phyloP scores from a whole-genome alignment of 2,888 invertebrate species.

The Sepiola atlantica region DNA sequence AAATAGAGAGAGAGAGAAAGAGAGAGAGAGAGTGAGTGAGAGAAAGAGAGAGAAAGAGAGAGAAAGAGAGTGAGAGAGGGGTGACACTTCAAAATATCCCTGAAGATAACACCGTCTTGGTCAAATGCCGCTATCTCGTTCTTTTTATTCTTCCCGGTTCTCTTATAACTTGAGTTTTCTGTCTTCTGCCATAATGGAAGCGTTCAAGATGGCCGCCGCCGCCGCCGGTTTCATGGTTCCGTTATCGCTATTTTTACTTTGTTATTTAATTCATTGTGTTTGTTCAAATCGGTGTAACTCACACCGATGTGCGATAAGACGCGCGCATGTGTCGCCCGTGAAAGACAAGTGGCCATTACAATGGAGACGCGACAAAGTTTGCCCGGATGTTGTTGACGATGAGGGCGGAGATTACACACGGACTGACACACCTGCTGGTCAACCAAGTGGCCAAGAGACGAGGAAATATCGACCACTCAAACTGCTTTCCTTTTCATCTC shows the following conservation, averaged over 20 bases:
- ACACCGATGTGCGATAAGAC: background rate
- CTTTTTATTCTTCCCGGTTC: background rate
- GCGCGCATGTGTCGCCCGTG: background rate
- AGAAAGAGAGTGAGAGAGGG: background rate
- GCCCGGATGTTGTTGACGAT: background rate
- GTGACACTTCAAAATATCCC: background rate
- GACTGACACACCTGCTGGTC: background rate
- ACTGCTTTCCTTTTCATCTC: background rate
- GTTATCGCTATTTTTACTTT: background rate
- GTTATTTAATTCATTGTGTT: background rate
- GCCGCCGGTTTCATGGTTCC: background rate
- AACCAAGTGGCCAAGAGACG: background rate
- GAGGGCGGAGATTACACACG: background rate
- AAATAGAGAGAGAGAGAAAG: background rate
- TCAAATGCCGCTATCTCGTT: background rate
- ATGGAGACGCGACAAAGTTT: background rate
- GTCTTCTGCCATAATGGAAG: background rate
- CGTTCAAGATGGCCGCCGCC: background rate
- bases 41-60: background rate
- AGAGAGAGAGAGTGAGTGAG: background rate
- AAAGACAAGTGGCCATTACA: background rate
- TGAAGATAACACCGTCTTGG: background rate
- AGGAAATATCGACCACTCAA: background rate
- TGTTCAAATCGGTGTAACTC: background rate
- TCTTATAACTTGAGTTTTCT: background rate